These are phyloP conservation scores for Pseudoatta argentina DNA, from an alignment of 1,140 invertebrate species.

Conservation along the genomic window DNA sequence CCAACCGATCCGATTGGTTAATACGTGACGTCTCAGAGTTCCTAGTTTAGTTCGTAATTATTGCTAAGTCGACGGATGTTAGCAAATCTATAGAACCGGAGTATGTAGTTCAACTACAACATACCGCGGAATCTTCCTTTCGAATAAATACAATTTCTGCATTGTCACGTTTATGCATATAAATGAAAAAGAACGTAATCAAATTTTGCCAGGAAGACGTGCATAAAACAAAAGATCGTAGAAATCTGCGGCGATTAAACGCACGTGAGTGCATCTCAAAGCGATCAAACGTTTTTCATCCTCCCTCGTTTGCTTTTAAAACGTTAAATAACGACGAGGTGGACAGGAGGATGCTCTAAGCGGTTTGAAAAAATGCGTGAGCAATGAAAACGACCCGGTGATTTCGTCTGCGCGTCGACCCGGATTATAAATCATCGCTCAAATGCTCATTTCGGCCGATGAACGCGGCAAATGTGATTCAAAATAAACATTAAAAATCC, in stretches of 20 bases:
- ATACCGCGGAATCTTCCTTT: constrained; percentile 3
- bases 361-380: constrained; percentile 31
- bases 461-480: constrained; percentile 51
- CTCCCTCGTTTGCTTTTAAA: constrained; percentile 31
- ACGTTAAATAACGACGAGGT: background rate
- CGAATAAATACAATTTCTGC: background rate
- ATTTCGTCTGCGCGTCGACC: constrained; percentile 34
- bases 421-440: constrained; percentile 61
- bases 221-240: background rate
- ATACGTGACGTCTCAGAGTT: constrained; percentile 58
- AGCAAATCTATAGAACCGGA: constrained; percentile 31
- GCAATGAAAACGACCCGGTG: constrained; percentile 53
- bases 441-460: constrained; percentile 62
- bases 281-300: background rate
- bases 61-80: constrained; percentile 49
- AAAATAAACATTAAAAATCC: constrained; percentile 63
- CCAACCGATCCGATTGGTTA: constrained; percentile 60
- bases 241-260: constrained; percentile 37
- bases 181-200: background rate
- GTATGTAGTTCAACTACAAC: background rate
- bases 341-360: background rate
- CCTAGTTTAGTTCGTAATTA: constrained; percentile 51
- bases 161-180: background rate
- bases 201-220: background rate
- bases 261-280: constrained; percentile 14